Conservation (phyloP, 1,140 invertebrate species). For the Ceratoteleas bidentatus region DNA sequence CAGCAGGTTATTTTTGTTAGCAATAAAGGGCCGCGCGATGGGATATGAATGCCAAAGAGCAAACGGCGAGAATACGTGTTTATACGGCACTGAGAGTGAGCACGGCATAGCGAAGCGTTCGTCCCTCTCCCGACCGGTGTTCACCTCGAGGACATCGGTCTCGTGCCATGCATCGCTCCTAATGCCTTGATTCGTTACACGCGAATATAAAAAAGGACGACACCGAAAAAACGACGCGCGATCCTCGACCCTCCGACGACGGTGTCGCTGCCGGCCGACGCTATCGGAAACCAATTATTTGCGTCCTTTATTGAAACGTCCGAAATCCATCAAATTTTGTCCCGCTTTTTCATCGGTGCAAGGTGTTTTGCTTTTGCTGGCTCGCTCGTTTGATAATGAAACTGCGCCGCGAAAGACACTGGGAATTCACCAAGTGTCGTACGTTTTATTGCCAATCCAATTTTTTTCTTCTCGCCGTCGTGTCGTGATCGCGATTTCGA, state of each 20-base stretch:
- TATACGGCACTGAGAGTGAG: slow-evolving; percentile 66
- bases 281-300: slow-evolving; percentile 38
- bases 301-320: slow-evolving; percentile 24
- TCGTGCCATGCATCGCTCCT: slow-evolving; percentile 72
- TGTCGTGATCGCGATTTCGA: no score
- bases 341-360: slow-evolving; percentile 23
- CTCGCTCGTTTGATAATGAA: no score
- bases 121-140: slow-evolving; percentile 61
- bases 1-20: no score
- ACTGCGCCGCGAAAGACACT: no score
- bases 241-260: slow-evolving; percentile 34
- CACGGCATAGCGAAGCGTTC: slow-evolving; percentile 67
- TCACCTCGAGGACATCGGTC: slow-evolving; percentile 69
- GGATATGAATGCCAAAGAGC: slow-evolving; percentile 5
- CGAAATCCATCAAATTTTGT: slow-evolving; percentile 30
- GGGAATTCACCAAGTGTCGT: no score
- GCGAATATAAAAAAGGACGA: slow-evolving; percentile 52
- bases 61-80: slow-evolving; percentile 17
- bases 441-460: no score
- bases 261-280: slow-evolving; percentile 22
- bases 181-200: slow-evolving; percentile 69
- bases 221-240: slow-evolving; percentile 50
- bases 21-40: no score
- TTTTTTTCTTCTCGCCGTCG: no score
- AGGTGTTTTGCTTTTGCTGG: slow-evolving; percentile 4